These are phyloP conservation scores for Antechinus flavipes DNA, from an alignment of 2,113 vertebrate species.

Conservation along the genomic window DNA sequence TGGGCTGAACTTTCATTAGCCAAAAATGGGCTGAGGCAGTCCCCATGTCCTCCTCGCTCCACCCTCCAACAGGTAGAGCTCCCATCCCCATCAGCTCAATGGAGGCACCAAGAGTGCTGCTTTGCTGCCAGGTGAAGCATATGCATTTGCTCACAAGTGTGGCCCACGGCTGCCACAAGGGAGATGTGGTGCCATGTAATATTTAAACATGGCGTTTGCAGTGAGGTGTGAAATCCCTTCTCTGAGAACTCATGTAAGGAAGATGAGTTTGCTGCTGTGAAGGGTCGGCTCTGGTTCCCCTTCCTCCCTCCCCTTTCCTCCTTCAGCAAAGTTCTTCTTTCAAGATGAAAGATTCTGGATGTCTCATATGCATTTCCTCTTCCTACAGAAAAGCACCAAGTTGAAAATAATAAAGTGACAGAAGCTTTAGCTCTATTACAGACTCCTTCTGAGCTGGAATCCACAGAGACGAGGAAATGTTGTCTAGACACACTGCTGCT, in stretches of 20 bases:
- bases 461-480: background rate
- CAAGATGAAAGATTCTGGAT: background rate
- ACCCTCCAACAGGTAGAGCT: constrained; percentile 69
- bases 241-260: constrained; percentile 30
- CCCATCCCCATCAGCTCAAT: constrained; percentile 74
- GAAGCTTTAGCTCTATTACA: constrained; percentile 33
- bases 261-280: background rate
- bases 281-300: constrained; percentile 7
- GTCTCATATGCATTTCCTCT: constrained; percentile 28
- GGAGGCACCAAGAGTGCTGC: background rate
- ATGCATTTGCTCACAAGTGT: constrained; percentile 58
- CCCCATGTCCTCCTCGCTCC: constrained; percentile 15
- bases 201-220: constrained; percentile 59
- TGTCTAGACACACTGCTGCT: background rate
- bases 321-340: constrained; percentile 48
- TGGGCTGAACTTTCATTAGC: constrained; percentile 83
- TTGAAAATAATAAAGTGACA: constrained; percentile 24
- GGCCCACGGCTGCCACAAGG: constrained; percentile 1
- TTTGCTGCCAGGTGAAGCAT: constrained; percentile 60
- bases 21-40: constrained; percentile 75
- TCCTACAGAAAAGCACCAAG: background rate
- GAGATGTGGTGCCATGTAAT: constrained; percentile 45
- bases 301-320: background rate
- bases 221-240: constrained; percentile 10
- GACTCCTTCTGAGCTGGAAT: background rate